Conservation (phyloP, 2,797 vertebrate species). For the Cyclura pinguis region DNA sequence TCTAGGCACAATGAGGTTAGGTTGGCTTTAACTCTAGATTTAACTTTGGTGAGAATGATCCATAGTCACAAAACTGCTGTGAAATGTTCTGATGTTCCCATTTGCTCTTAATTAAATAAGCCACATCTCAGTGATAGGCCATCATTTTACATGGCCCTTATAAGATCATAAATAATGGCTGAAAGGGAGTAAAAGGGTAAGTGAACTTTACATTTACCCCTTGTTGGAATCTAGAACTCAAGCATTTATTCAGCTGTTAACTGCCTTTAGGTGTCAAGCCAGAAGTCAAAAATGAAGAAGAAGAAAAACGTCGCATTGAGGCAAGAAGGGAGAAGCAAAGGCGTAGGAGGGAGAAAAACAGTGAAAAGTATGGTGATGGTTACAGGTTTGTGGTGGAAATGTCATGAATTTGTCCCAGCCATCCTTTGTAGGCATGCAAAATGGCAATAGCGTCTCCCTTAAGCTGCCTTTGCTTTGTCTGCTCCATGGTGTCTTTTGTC, state of each 20-base stretch:
- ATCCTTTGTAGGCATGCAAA: background rate
- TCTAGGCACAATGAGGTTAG: background rate
- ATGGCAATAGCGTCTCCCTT: background rate
- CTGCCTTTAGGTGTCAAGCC: slow-evolving; percentile 77
- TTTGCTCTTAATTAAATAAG: slow-evolving; percentile 22
- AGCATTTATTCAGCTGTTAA: slow-evolving; percentile 35
- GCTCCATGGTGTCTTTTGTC: background rate
- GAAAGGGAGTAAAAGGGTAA: slow-evolving; percentile 10
- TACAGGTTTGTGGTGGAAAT: slow-evolving; percentile 81
- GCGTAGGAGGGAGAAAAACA: slow-evolving; percentile 88
- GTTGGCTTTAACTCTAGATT: slow-evolving; percentile 41
- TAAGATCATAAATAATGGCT: slow-evolving; percentile 30
- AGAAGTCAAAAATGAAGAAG: slow-evolving; percentile 82
- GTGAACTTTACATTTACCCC: slow-evolving; percentile 21
- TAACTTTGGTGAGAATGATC: background rate
- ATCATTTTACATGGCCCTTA: background rate
- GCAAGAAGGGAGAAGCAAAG: slow-evolving; percentile 87
- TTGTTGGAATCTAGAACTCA: background rate
- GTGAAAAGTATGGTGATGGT: slow-evolving; percentile 88
- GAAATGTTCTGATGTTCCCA: slow-evolving; percentile 15
- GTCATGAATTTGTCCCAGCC: background rate
- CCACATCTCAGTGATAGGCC: slow-evolving; percentile 15
- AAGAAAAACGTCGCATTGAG: slow-evolving; percentile 84
- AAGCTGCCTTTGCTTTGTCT: slow-evolving; percentile 11
- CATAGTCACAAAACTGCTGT: background rate